A percentile compares a stretch with the other conserved stretches of the same genome.
Conservation (phyloP, 1,140 invertebrate genomes). For the Trialeurodes vaporariorum region DNA sequence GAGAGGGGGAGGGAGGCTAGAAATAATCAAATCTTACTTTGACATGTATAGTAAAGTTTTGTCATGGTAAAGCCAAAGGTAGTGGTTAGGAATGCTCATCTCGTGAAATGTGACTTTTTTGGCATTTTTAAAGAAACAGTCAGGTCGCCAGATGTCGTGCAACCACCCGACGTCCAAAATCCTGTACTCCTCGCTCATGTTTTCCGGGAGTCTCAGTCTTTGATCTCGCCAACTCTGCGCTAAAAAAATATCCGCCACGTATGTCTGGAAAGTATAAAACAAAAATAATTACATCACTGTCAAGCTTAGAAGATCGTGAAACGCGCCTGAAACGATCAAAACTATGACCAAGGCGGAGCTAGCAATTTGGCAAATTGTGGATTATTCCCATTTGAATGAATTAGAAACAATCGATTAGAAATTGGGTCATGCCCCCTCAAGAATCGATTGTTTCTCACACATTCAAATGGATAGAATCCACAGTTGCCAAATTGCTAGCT, state of each 20-base stretch:
- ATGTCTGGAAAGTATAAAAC: conserved; percentile 49
- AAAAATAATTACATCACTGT: too few relatives aligned
- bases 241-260: conserved; percentile 82
- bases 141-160: conserved; percentile 80
- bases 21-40: too few relatives aligned
- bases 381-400: neutral
- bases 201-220: conserved; percentile 68
- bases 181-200: conserved; percentile 84
- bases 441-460: too few relatives aligned
- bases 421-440: too few relatives aligned
- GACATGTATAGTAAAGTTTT: conserved; percentile 84
- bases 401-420: too few relatives aligned
- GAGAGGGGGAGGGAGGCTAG: too few relatives aligned
- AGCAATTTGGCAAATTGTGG: neutral
- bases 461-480: too few relatives aligned
- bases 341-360: too few relatives aligned
- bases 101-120: conserved; percentile 87
- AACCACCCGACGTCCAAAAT: conserved; percentile 83
- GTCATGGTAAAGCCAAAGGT: conserved; percentile 81
- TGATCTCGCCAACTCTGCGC: conserved; percentile 86
- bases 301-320: too few relatives aligned
- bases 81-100: conserved; percentile 90
- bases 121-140: conserved; percentile 87
- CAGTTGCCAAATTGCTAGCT: too few relatives aligned
- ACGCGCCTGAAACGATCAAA: too few relatives aligned